Evolutionary conservation across 2,113 vertebrate species (phyloP).

Genomic region (Silurus asotus): DNA sequence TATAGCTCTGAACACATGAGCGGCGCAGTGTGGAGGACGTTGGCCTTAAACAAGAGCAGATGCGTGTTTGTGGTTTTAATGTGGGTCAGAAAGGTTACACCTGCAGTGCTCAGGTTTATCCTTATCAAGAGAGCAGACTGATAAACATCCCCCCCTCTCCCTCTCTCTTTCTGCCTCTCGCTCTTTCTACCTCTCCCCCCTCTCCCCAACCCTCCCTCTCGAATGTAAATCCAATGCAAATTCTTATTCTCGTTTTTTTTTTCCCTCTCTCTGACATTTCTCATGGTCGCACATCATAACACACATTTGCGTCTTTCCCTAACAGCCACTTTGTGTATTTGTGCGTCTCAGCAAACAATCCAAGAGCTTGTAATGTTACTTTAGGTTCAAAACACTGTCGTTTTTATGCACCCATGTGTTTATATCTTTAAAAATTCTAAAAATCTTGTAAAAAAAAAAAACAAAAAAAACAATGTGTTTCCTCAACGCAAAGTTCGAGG

Average conservation of each 20-base stretch:
- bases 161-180: not conserved
- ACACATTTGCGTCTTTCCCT: not conserved
- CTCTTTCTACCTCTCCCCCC: not conserved
- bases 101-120: slow-evolving; percentile 33
- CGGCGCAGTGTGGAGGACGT: not conserved
- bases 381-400: not conserved
- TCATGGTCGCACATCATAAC: not conserved
- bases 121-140: slow-evolving; percentile 5
- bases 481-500: no score
- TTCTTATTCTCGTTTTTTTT: not conserved
- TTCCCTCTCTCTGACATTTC: not conserved
- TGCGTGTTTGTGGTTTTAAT: slow-evolving; percentile 34
- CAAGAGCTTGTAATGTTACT: not conserved
- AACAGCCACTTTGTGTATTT: not conserved
- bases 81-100: slow-evolving; percentile 41
- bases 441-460: no score
- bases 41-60: not conserved
- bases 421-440: no score
- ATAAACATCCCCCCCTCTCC: not conserved
- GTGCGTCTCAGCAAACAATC: not conserved
- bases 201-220: not conserved
- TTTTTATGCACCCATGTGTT: not conserved
- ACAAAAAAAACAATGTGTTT: no score
- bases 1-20: not conserved
- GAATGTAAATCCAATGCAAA: slow-evolving; percentile 39